Percentiles rank a stretch among this genome's conserved stretches.
These are phyloP conservation scores for Phaethornis superciliosus DNA, from an alignment of 2,113 vertebrate genomes.

Conservation along the genomic window DNA sequence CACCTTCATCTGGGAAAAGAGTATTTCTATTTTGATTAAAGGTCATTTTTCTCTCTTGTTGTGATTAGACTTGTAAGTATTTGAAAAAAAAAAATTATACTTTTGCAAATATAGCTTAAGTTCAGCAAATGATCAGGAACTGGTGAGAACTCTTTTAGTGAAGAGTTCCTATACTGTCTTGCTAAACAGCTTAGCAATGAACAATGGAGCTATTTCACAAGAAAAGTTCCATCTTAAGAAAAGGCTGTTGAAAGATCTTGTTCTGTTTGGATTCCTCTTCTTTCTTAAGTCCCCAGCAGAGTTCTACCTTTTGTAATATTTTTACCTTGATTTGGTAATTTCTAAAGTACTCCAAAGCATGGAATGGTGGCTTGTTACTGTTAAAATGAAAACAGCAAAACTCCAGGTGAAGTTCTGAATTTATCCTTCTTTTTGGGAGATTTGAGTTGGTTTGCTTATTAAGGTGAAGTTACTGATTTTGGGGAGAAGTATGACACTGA, in stretches of 20 bases:
- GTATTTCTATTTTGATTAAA: not conserved
- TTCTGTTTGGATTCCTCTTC: not conserved
- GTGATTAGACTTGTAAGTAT: not conserved
- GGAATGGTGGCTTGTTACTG: not conserved
- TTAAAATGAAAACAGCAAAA: not conserved
- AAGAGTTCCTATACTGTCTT: not conserved
- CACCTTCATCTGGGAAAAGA: not conserved
- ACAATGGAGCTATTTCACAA: not conserved
- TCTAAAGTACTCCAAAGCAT: not conserved
- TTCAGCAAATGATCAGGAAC: not conserved
- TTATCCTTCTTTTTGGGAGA: not conserved
- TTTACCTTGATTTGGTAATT: not conserved
- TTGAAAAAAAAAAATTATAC: not conserved
- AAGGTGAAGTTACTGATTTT: not conserved
- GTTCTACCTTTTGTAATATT: not conserved
- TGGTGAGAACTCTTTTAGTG: not conserved
- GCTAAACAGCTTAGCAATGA: not conserved
- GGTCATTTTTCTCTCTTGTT: not conserved
- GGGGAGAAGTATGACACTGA: not conserved
- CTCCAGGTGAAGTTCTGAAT: not conserved
- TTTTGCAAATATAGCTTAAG: not conserved
- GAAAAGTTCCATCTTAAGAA: not conserved
- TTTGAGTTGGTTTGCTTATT: not conserved
- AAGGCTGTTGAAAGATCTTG: not conserved
- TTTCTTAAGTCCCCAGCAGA: not conserved